phyloP scores from a whole-genome alignment of 2,797 vertebrate species.

The Sandelia bainsii region DNA sequence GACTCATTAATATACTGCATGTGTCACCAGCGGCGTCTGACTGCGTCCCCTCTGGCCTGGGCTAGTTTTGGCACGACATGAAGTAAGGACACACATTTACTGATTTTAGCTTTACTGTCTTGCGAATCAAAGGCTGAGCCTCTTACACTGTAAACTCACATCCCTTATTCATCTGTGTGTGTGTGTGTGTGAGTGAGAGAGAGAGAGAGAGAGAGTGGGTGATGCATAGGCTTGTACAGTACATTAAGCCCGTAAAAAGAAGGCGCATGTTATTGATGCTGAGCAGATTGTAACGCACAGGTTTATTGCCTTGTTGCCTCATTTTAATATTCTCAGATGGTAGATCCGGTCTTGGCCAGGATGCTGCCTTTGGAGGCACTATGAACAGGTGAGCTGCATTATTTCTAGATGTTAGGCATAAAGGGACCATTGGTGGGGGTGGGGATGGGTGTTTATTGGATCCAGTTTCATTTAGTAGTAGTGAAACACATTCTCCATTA shows the following conservation, averaged over 20 bases:
- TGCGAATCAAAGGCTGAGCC: constrained; percentile 24
- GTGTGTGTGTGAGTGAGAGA: too few relatives aligned
- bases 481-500: background rate
- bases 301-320: constrained; percentile 44
- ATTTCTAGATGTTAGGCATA: background rate
- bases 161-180: constrained; percentile 14
- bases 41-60: constrained; percentile 63
- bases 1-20: constrained; percentile 77
- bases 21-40: constrained; percentile 69
- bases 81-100: constrained; percentile 56
- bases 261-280: background rate
- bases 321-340: constrained; percentile 41
- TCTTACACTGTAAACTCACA: constrained; percentile 29
- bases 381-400: background rate
- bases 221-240: constrained; percentile 8
- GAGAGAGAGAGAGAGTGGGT: too few relatives aligned
- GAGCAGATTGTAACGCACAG: constrained; percentile 18
- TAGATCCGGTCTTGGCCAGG: constrained; percentile 22
- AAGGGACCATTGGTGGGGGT: background rate
- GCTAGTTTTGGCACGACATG: constrained; percentile 60
- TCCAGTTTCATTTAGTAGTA: background rate
- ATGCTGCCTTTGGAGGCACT: background rate
- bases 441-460: background rate
- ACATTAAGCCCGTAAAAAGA: constrained; percentile 18
- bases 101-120: constrained; percentile 48